Evolutionary conservation across 2,888 invertebrate species (phyloP).

Genomic region (Drosophila formosana): DNA sequence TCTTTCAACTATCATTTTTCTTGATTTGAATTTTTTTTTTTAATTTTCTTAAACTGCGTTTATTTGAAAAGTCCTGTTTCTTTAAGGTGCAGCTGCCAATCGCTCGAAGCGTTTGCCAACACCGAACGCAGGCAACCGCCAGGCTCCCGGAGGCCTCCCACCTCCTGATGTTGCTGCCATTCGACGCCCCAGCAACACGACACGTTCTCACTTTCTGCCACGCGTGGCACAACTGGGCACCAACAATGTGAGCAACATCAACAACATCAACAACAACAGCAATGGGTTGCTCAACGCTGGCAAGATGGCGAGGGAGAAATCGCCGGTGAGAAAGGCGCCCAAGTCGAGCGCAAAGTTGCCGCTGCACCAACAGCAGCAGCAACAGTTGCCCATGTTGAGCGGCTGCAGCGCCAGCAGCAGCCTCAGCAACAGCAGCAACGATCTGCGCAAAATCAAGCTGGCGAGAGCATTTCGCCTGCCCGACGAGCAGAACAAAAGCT

Average conservation of each 20-base stretch:
- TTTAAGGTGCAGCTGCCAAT: neutral
- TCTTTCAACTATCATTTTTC: too few relatives aligned
- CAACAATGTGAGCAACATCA: constrained; percentile 6
- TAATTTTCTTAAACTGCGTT: too few relatives aligned
- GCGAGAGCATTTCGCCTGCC: constrained; percentile 34
- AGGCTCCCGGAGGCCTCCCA: too few relatives aligned
- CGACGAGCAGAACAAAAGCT: constrained; percentile 58
- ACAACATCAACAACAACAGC: neutral
- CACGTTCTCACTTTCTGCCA: constrained; percentile 43
- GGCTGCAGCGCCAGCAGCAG: constrained; percentile 19
- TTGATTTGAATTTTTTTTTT: too few relatives aligned
- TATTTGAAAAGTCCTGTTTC: neutral
- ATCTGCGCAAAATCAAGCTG: constrained; percentile 32
- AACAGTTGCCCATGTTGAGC: constrained; percentile 19
- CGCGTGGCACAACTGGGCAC: constrained; percentile 44
- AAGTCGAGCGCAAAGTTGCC: neutral
- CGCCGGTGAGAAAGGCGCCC: constrained; percentile 1
- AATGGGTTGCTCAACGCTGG: neutral
- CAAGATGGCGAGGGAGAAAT: constrained; percentile 13
- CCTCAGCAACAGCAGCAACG: constrained; percentile 29
- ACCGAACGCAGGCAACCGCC: constrained; percentile 9
- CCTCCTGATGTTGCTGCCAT: neutral
- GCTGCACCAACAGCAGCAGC: constrained; percentile 4
- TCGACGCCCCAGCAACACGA: neutral
- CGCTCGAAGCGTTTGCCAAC: constrained; percentile 27